Evolutionary conservation across 2,888 invertebrate species (phyloP).

Genomic region (Dascillus cervinus): DNA sequence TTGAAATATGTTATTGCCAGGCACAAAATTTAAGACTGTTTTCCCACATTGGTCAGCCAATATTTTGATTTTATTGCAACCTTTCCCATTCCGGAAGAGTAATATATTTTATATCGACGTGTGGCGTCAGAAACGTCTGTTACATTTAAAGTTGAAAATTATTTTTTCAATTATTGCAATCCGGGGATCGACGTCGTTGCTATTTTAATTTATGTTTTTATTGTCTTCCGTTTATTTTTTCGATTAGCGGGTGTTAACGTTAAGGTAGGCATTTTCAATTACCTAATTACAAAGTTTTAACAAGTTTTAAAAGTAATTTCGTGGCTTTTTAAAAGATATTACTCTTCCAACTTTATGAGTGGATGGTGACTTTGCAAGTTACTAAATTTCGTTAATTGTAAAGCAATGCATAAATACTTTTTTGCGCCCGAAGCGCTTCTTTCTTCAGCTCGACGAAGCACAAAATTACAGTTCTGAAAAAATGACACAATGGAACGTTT

Average conservation of each 20-base stretch:
- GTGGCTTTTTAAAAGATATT: conserved; percentile 37
- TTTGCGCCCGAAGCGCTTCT: too few relatives aligned
- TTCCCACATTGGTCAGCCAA: conserved; percentile 35
- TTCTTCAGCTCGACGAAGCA: too few relatives aligned
- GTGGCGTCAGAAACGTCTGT: conserved; percentile 15
- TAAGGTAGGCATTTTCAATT: conserved; percentile 39
- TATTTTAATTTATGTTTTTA: neutral
- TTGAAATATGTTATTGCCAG: conserved; percentile 28
- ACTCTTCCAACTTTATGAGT: conserved; percentile 38
- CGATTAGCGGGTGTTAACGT: conserved; percentile 20
- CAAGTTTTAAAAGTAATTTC: conserved; percentile 41
- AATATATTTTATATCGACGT: conserved; percentile 23
- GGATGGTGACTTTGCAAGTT: too few relatives aligned
- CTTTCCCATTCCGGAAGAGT: conserved; percentile 26
- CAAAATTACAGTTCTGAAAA: too few relatives aligned
- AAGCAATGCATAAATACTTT: too few relatives aligned
- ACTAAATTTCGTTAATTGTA: too few relatives aligned
- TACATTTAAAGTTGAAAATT: conserved; percentile 15
- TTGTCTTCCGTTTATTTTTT: conserved; percentile 7
- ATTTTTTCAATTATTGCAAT: too few relatives aligned
- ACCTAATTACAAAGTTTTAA: conserved; percentile 41
- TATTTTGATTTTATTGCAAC: conserved; percentile 37
- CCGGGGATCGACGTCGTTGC: neutral
- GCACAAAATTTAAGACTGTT: conserved; percentile 30
- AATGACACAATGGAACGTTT: too few relatives aligned